Percentiles rank a stretch among this genome's conserved stretches.
Conservation (phyloP, 2,888 invertebrate genomes). For the Tipula confusa region DNA sequence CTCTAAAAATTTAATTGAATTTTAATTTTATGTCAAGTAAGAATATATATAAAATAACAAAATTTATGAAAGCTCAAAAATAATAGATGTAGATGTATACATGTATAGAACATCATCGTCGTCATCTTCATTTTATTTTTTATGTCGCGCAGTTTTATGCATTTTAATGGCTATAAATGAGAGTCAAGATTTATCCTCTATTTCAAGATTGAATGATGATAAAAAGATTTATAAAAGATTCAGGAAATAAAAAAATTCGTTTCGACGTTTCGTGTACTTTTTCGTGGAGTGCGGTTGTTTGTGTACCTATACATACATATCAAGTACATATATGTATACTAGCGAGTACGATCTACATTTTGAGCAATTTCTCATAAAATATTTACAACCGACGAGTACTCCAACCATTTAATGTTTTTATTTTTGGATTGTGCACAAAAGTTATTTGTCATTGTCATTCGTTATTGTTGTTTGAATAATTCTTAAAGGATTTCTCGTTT, state of each 20-base stretch:
- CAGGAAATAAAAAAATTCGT: neutral
- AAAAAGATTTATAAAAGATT: neutral
- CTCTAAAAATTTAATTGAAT: neutral
- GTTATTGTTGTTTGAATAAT: neutral
- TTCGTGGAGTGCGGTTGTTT: too few species aligned
- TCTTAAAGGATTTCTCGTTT: neutral
- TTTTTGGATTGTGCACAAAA: neutral
- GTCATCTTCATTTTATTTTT: neutral
- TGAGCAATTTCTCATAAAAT: neutral
- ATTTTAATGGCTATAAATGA: neutral
- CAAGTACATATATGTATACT: too few species aligned
- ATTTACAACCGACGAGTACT: neutral
- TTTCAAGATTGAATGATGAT: neutral
- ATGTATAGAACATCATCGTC: neutral
- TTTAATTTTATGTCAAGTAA: neutral
- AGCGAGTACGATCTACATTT: neutral
- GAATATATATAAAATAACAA: neutral
- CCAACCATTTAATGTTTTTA: neutral
- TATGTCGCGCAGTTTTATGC: neutral
- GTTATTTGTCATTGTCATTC: slow-evolving; percentile 12
- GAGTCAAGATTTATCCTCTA: neutral
- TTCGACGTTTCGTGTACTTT: neutral
- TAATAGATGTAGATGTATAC: neutral
- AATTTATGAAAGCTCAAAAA: too few species aligned
- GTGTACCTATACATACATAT: too few species aligned